phyloP scores from a whole-genome alignment of 2,888 invertebrate species.

The Mermis nigrescens region DNA sequence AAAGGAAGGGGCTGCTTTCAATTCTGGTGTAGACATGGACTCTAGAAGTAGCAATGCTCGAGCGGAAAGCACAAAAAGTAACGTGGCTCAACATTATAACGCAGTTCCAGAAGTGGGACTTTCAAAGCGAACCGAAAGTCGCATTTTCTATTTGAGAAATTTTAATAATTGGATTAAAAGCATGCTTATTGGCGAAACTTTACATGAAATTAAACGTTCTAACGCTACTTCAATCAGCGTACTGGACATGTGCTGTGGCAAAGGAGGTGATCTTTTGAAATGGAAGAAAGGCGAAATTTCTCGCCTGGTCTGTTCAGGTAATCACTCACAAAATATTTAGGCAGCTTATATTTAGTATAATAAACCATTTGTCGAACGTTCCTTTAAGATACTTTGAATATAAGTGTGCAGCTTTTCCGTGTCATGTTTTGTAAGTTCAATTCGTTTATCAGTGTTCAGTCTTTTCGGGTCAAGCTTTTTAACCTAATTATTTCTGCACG shows the following conservation, averaged over 20 bases:
- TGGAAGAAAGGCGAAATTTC: slow-evolving; percentile 40
- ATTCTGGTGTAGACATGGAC: no score
- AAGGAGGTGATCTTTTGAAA: slow-evolving; percentile 93
- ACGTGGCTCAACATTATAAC: slow-evolving; percentile 86
- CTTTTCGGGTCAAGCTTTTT: no score
- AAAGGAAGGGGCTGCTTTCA: no score
- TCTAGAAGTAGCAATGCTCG: no score
- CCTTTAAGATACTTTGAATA: no score
- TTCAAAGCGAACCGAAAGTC: slow-evolving; percentile 58
- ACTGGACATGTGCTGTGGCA: slow-evolving; percentile 88
- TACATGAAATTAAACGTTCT: neutral
- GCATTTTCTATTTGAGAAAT: slow-evolving; percentile 78
- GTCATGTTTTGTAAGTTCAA: neutral
- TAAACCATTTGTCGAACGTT: neutral
- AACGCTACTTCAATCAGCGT: slow-evolving; percentile 38
- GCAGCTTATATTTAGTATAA: neutral
- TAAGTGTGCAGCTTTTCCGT: no score
- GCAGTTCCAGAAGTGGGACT: slow-evolving; percentile 61
- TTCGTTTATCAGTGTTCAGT: neutral
- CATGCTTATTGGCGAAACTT: slow-evolving; percentile 59
- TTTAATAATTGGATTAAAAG: slow-evolving; percentile 99
- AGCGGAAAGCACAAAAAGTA: slow-evolving; percentile 9
- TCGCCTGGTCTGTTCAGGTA: slow-evolving; percentile 27
- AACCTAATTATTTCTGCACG: no score
- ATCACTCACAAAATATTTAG: no score